Conservation (phyloP, 2,797 vertebrate genomes). For the Dendrocincla tyrannina region DNA sequence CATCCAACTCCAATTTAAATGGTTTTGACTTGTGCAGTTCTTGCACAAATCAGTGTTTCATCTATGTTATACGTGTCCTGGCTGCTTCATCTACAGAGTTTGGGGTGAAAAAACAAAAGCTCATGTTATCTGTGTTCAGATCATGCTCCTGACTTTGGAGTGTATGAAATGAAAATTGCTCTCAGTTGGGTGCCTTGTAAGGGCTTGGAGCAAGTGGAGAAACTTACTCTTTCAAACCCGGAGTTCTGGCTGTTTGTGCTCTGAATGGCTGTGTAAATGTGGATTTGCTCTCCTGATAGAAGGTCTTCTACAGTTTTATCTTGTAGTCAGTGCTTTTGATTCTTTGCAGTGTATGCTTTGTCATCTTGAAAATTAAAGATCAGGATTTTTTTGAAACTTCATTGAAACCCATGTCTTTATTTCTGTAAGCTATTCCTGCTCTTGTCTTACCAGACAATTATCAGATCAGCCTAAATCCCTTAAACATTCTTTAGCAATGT, state of each 20-base stretch:
- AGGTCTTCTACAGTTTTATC: neutral
- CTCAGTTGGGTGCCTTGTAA: neutral
- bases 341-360: neutral
- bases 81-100: neutral
- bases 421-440: conserved; percentile 8
- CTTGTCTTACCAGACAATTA: conserved; percentile 19
- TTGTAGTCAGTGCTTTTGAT: neutral
- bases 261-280: neutral
- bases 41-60: neutral
- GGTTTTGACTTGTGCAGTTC: conserved; percentile 43
- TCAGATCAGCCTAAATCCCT: conserved; percentile 25
- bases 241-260: neutral
- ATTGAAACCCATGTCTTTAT: neutral
- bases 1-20: conserved; percentile 27
- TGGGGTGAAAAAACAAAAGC: neutral
- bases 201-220: neutral
- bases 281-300: neutral
- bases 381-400: neutral
- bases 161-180: neutral
- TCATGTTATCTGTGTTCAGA: neutral
- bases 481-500: conserved; percentile 37
- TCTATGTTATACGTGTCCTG: conserved; percentile 1
- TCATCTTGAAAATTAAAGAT: conserved; percentile 12
- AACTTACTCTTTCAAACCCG: accelerated
- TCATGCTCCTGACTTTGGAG: neutral